Base-by-base conservation (phyloP, 2,888 invertebrate species). In the Tipula vernalis region DNA sequence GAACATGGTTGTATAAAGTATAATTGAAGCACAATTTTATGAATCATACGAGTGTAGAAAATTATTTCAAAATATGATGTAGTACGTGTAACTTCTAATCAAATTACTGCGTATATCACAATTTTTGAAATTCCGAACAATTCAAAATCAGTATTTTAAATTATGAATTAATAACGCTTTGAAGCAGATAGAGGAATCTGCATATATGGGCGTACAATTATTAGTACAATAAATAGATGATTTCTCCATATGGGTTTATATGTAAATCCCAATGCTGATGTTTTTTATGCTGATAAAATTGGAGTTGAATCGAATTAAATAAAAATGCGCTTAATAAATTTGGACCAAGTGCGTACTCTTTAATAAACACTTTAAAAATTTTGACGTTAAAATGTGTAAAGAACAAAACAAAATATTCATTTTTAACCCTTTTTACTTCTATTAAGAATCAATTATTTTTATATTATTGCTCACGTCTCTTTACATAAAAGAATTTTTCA, bases 401-500 rank as follows among this genome's bases (percentile, higher is more conserved):
- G 28, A 71, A 71, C 71, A 71, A 5, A 71, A 28, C 71, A 8
- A 28, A 71, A 10, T 71, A 28, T 71, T 71, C 10, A 71, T 71
- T 71, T 71, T n/a, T 6, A 71, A 71, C 71, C 71, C 71, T 71
- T 71, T 28, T 44, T 71, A 71, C 71, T 28, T 18, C 28, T 28
- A 71, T 71, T 71, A 71, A 71, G 71, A 71, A 71, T 71, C 71
- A 71, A 71, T 71, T 71, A 71, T 71, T 71, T 71, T 71, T 71
- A 28, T 71, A 28, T 18, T 71, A 71, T 71, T 71, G 71, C 71
- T 71, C 71, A 71, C 71, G 71, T 28, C 71, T 28, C 71, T 57
- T 0, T 44, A 44, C 12, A 71, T 28, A 71, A 71, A 71, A 71
- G 71, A 71, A 71, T 28, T 71, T 28, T 18, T 51, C n/a, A 51